Base-by-base conservation (phyloP, 1,140 invertebrate genomes). In the Caenorhabditis latens region DNA sequence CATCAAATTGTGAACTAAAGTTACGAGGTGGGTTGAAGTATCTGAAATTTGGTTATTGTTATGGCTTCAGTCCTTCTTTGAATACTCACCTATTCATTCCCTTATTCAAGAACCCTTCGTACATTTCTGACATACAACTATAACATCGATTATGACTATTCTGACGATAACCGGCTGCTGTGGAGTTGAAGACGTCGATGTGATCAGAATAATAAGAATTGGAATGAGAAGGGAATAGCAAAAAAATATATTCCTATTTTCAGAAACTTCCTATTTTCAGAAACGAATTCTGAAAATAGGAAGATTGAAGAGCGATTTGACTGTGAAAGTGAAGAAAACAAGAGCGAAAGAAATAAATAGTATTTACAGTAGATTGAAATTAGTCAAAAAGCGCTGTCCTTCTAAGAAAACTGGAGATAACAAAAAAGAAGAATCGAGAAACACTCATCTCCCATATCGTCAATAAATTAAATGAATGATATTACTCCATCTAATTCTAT, bases 1-100 rank as follows among this genome's bases (percentile, higher is more conserved):
- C 89, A 75, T 89, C 86, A 75, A 88, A 89, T 46, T 89, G 84
- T 13, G 42, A 40, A 58, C 89, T 89, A 79, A 89, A 89, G 63
- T 89, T 89, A 11, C 88, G 83, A 14, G 89, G 89, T 21, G 46
- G 32, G 42, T 84, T 86, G 86, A 86, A 86, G 57, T 83, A 86
- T 32, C 82, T 86, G 55, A 53, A 85, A 63, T 16, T 55, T 8
- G n/a, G 48, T 24, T 32, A 43, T 14, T 3, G 4, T 24, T 50
- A 55, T 19, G 21, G 11, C 13, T 43, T 42, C 0, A 4, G 4
- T n/a, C 8, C 40, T 84, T 55, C 83, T 46, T 67, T 7, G 2
- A 58, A 84, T 24, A 14, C 67, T 83, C 53, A 87, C 86, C 50
- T 87, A 19, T 84, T 48, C 19, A 88, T 43, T 61, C 83, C 83